Percentiles rank a stretch among this genome's conserved stretches.
Conservation (phyloP, 2,113 vertebrate species). For the Boleophthalmus pectinirostris region DNA sequence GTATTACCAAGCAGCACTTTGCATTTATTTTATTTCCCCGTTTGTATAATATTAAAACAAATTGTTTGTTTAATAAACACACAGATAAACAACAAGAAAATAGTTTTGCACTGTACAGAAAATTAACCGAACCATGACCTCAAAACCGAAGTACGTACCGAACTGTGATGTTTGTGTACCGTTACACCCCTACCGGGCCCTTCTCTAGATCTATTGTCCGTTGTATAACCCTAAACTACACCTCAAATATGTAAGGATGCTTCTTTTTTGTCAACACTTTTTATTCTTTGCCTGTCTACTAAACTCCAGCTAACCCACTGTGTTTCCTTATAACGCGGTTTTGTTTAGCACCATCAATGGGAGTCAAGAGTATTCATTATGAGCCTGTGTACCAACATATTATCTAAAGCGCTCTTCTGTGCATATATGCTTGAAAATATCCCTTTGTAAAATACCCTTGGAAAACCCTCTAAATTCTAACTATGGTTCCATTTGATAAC, state of each 20-base stretch:
- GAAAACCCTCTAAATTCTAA: not conserved
- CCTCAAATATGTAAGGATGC: not conserved
- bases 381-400: not conserved
- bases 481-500: slow-evolving; percentile 1
- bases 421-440: not conserved
- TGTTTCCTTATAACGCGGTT: not conserved
- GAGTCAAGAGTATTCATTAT: not conserved
- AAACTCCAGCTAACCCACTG: not conserved
- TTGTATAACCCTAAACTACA: no score
- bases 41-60: no score
- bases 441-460: not conserved
- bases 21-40: no score
- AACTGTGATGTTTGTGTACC: no score
- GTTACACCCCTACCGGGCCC: no score
- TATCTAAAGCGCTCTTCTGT: not conserved
- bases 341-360: not conserved
- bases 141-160: no score
- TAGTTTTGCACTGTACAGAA: no score
- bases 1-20: no score
- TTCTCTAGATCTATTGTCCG: no score
- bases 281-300: not conserved
- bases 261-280: not conserved
- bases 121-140: no score
- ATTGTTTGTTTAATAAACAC: no score
- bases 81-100: no score